These are phyloP conservation scores for Dendrocincla fuliginosa DNA, from an alignment of 2,797 vertebrate species.

Conservation along the genomic window DNA sequence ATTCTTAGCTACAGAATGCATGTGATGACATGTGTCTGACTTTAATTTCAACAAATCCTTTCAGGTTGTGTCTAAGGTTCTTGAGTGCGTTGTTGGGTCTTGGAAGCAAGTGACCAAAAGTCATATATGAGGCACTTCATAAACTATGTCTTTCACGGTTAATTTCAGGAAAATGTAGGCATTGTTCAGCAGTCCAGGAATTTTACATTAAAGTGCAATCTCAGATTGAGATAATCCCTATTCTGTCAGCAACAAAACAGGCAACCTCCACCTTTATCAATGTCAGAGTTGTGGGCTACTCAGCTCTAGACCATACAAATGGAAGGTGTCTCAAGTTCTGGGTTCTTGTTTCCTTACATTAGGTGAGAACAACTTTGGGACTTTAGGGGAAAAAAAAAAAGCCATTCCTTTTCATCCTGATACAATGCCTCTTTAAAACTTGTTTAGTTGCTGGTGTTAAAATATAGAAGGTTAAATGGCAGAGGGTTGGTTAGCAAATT, in stretches of 20 bases:
- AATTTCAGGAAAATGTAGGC: background rate
- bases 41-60: background rate
- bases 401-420: background rate
- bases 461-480: background rate
- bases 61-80: background rate
- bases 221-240: background rate
- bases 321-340: background rate
- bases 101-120: background rate
- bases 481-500: background rate
- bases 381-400: fast-evolving
- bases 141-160: background rate
- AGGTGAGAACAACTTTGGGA: background rate
- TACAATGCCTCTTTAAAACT: background rate
- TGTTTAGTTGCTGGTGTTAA: background rate
- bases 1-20: background rate
- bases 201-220: background rate
- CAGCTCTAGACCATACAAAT: background rate
- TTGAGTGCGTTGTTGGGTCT: background rate
- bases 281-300: background rate
- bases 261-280: background rate
- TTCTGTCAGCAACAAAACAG: background rate
- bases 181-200: background rate
- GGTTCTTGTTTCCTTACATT: background rate
- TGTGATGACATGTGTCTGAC: fast-evolving
- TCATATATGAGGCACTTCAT: background rate